Conservation (phyloP, 2,797 vertebrate species). For the Orientallactaga sibirica region DNA sequence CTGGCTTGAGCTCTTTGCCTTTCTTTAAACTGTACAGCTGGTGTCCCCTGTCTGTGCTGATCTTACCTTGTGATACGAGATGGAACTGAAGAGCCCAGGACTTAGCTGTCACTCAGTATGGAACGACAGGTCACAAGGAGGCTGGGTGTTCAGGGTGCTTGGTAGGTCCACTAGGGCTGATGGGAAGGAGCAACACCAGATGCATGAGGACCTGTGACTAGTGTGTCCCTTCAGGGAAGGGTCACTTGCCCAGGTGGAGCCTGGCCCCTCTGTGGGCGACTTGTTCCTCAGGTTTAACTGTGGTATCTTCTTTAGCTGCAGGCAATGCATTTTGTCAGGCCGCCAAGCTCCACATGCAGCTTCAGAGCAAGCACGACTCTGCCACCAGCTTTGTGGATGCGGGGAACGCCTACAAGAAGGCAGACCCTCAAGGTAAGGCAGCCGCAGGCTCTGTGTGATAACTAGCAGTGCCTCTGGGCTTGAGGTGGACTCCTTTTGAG, state of each 20-base stretch:
- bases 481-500: not conserved
- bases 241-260: not conserved
- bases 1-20: not conserved
- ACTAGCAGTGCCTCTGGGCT: not conserved
- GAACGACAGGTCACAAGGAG: not conserved
- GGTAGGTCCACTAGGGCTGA: not conserved
- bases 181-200: not conserved
- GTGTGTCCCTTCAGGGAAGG: not conserved
- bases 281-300: not conserved
- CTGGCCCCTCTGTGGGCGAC: not conserved
- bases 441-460: not conserved
- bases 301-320: slow-evolving; percentile 90
- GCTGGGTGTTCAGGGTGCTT: not conserved
- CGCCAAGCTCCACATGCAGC: slow-evolving; percentile 97
- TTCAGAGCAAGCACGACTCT: slow-evolving; percentile 98
- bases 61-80: not conserved
- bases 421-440: slow-evolving; percentile 96
- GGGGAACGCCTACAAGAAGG: slow-evolving; percentile 98
- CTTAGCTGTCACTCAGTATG: not conserved
- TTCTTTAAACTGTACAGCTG: slow-evolving; percentile 15
- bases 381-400: slow-evolving; percentile 98
- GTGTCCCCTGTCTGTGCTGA: not conserved
- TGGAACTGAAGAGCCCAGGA: not conserved
- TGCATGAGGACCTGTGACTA: not conserved
- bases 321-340: slow-evolving; percentile 98